phyloP scores from a whole-genome alignment of 2,888 invertebrate species.

The Leptopilina drosophilae region DNA sequence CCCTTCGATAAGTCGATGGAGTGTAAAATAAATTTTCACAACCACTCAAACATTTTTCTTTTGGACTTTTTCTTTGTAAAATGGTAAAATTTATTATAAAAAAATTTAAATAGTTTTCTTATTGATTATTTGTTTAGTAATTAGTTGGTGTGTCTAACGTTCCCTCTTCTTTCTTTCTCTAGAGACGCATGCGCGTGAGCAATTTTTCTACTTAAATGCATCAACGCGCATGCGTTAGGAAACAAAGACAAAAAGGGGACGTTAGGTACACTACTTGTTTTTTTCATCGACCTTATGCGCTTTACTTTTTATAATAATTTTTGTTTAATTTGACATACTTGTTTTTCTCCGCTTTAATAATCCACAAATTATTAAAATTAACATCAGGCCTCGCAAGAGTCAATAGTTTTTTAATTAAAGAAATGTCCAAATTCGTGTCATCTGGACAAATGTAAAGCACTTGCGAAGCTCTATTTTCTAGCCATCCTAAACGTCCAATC shows the following conservation, averaged over 20 bases:
- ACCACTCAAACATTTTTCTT: constrained; percentile 44
- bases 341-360: constrained; percentile 49
- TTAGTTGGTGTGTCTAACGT: too few species aligned
- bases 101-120: too few species aligned
- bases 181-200: too few species aligned
- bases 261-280: too few species aligned
- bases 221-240: too few species aligned
- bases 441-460: constrained; percentile 58
- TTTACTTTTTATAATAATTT: too few species aligned
- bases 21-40: constrained; percentile 56
- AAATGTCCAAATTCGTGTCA: constrained; percentile 45
- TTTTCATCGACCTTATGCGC: too few species aligned
- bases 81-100: too few species aligned
- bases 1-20: constrained; percentile 54
- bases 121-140: too few species aligned
- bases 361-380: constrained; percentile 54
- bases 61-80: not conserved
- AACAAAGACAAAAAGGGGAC: too few species aligned
- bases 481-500: constrained; percentile 60
- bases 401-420: constrained; percentile 48
- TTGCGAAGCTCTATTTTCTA: constrained; percentile 55
- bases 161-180: too few species aligned
- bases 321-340: not conserved
- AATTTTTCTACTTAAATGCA: too few species aligned
- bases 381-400: constrained; percentile 55